Conservation (phyloP, 1,140 invertebrate species). For the Neodiprion virginianus region DNA sequence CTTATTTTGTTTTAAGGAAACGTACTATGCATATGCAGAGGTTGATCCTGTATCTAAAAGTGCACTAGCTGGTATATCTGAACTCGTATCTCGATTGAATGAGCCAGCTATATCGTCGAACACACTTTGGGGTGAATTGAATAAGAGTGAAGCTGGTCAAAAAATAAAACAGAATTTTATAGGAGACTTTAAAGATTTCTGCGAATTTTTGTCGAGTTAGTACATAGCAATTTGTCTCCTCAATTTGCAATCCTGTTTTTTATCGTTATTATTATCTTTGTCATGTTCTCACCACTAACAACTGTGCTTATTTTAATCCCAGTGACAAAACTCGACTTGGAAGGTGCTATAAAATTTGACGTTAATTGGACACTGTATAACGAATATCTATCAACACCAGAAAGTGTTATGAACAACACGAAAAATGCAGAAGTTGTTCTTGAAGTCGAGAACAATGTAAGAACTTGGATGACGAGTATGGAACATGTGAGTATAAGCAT, state of each 20-base stretch:
- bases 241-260: not conserved
- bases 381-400: constrained; percentile 60
- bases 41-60: constrained; percentile 43
- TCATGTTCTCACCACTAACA: not conserved
- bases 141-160: constrained; percentile 55
- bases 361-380: constrained; percentile 63
- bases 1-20: constrained; percentile 52
- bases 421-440: constrained; percentile 61
- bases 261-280: constrained; percentile 8
- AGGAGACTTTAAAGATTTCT: constrained; percentile 63
- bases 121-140: constrained; percentile 64
- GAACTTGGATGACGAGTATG: constrained; percentile 70
- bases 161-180: constrained; percentile 63
- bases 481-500: constrained; percentile 61
- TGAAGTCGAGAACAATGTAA: constrained; percentile 66
- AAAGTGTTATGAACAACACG: constrained; percentile 58
- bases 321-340: constrained; percentile 69
- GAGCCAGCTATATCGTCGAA: constrained; percentile 55
- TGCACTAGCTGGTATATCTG: constrained; percentile 54
- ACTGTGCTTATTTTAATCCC: constrained; percentile 25
- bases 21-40: constrained; percentile 52
- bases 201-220: constrained; percentile 63
- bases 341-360: constrained; percentile 64
- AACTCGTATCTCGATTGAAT: constrained; percentile 58
- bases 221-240: constrained; percentile 15